A percentile compares a stretch with the other conserved stretches of the same genome.
Conservation (phyloP, 2,113 vertebrate genomes). For the Centropus unirufus region DNA sequence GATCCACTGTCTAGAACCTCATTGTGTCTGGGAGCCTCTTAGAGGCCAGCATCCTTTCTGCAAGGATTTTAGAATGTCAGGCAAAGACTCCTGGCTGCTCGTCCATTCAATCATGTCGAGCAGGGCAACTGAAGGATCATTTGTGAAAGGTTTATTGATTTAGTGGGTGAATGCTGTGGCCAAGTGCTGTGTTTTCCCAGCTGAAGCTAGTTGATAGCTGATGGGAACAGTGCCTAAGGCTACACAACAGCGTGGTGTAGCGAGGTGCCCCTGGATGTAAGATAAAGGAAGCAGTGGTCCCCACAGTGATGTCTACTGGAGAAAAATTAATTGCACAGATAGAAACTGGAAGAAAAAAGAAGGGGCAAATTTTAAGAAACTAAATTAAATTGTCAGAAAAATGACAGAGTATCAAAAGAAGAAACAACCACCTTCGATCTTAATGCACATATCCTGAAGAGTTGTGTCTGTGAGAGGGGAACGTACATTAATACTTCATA, state of each 20-base stretch:
- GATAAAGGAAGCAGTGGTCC: not conserved
- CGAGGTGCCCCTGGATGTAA: not conserved
- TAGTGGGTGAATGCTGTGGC: not conserved
- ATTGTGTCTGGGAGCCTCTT: not conserved
- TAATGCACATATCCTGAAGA: not conserved
- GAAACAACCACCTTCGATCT: not conserved
- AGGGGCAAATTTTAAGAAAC: not conserved
- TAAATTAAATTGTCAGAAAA: not conserved
- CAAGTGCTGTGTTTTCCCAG: not conserved
- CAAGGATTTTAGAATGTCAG: not conserved
- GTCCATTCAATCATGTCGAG: not conserved
- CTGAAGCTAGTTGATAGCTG: not conserved
- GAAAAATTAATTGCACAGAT: not conserved
- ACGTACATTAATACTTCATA: not conserved
- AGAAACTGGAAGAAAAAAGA: not conserved
- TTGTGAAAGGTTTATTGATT: not conserved
- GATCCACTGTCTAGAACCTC: accelerated
- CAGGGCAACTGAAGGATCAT: not conserved
- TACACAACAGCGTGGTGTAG: not conserved
- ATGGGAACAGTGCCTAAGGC: not conserved
- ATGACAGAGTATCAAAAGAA: not conserved
- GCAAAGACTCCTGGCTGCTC: not conserved
- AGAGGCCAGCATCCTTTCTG: not conserved
- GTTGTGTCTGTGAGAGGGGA: not conserved
- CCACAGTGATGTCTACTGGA: not conserved